phyloP scores from a whole-genome alignment of 2,113 vertebrate genomes.

The Narcine bancroftii region DNA sequence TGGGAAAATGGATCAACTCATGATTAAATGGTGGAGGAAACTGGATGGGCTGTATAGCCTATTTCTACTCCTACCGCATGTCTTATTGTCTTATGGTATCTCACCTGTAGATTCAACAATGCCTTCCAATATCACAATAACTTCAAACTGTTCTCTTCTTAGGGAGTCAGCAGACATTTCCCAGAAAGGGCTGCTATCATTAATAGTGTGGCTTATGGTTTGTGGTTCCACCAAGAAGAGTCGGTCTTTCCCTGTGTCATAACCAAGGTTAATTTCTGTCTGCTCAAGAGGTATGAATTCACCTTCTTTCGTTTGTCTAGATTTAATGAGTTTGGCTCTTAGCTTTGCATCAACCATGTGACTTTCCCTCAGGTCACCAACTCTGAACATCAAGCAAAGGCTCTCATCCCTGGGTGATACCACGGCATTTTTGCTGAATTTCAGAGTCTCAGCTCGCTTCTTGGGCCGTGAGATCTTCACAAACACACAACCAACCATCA shows the following conservation, averaged over 20 bases:
- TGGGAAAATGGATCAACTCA: no score
- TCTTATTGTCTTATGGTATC: no score
- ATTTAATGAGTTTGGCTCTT: conserved; percentile 72
- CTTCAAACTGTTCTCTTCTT: conserved; percentile 62
- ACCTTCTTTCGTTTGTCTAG: conserved; percentile 67
- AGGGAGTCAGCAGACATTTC: conserved; percentile 55
- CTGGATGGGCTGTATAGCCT: no score
- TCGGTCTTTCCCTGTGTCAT: conserved; percentile 65
- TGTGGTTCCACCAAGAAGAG: conserved; percentile 72
- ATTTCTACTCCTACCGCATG: no score
- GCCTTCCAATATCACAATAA: conserved; percentile 73
- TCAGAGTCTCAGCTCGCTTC: conserved; percentile 70
- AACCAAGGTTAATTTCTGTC: conserved; percentile 72
- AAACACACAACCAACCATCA: conserved; percentile 80
- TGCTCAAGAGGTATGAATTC: conserved; percentile 76
- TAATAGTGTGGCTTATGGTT: conserved; percentile 68
- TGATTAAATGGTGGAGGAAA: no score
- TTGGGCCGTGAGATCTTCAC: conserved; percentile 76
- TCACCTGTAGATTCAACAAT: conserved; percentile 71
- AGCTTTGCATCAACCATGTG: conserved; percentile 80
- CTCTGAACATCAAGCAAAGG: conserved; percentile 69
- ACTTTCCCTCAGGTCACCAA: conserved; percentile 67
- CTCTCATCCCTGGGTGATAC: conserved; percentile 61
- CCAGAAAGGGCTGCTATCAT: conserved; percentile 70
- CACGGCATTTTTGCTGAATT: conserved; percentile 71